Evolutionary conservation across 2,113 vertebrate genomes (phyloP).

Genomic region (Cavia aperea): DNA sequence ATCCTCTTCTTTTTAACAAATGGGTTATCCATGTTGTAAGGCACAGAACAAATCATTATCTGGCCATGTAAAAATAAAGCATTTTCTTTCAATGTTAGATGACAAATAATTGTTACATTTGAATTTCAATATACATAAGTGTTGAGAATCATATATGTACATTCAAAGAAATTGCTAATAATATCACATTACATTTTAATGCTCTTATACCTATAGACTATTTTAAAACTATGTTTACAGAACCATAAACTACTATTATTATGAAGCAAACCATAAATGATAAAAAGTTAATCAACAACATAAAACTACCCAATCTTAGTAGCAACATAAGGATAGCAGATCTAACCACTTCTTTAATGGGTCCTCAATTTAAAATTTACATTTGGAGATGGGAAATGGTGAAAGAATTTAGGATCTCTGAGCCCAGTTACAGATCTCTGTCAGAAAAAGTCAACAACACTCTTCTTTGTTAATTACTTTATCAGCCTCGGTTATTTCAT

Average conservation of each 20-base stretch:
- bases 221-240: not conserved
- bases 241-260: not conserved
- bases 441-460: not conserved
- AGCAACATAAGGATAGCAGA: not conserved
- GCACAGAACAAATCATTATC: not conserved
- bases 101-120: constrained; percentile 30
- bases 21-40: not conserved
- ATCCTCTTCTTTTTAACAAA: not conserved
- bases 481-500: not conserved
- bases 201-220: not conserved
- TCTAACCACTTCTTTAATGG: not conserved
- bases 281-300: not conserved
- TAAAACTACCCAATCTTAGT: not conserved
- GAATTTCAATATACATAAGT: not conserved
- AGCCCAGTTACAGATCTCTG: not conserved
- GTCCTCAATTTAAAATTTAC: not conserved
- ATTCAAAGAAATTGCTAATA: not conserved
- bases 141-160: not conserved
- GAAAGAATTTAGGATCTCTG: not conserved
- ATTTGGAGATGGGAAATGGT: not conserved
- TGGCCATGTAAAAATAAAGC: not conserved
- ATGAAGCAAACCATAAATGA: not conserved
- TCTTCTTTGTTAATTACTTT: not conserved
- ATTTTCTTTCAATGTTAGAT: constrained; percentile 24
- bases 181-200: not conserved